Evolutionary conservation across 1,140 invertebrate genomes (phyloP).

Genomic region (Zaprionus taronus): DNA sequence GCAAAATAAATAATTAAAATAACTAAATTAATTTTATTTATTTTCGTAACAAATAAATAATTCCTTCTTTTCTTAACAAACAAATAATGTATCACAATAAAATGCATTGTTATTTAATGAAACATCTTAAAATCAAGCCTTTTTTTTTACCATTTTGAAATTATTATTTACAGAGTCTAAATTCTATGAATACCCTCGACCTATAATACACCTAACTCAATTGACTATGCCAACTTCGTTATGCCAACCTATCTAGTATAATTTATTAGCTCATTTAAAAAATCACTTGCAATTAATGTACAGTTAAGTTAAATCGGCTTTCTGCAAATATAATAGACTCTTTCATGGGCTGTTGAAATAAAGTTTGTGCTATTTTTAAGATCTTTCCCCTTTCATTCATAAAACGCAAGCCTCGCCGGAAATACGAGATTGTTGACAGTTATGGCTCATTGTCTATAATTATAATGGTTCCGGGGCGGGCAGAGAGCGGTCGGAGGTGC

Average conservation of each 20-base stretch:
- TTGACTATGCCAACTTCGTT: neutral
- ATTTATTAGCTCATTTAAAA: no score
- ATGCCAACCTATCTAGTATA: no score
- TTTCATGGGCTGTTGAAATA: conserved; percentile 62
- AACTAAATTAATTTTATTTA: no score
- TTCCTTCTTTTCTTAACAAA: no score
- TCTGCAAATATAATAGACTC: neutral
- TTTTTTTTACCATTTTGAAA: no score
- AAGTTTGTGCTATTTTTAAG: conserved; percentile 23
- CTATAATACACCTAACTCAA: neutral
- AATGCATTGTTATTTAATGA: no score
- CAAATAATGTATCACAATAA: no score
- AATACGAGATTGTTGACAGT: conserved; percentile 49
- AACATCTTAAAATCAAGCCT: no score
- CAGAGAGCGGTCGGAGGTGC: conserved; percentile 5
- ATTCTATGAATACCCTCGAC: no score
- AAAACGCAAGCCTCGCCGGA: conserved; percentile 59
- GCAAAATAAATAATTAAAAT: no score
- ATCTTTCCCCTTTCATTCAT: conserved; percentile 55
- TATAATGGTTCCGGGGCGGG: conserved; percentile 46
- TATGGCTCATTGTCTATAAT: conserved; percentile 77
- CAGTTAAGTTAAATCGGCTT: neutral
- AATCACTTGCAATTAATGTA: neutral
- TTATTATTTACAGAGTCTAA: no score
- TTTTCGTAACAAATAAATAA: no score